Percentiles rank a stretch among this genome's conserved stretches.
These are phyloP conservation scores for Porites evermanni DNA, from an alignment of 92 coral and sea anemone genomes.

Conservation along the genomic window DNA sequence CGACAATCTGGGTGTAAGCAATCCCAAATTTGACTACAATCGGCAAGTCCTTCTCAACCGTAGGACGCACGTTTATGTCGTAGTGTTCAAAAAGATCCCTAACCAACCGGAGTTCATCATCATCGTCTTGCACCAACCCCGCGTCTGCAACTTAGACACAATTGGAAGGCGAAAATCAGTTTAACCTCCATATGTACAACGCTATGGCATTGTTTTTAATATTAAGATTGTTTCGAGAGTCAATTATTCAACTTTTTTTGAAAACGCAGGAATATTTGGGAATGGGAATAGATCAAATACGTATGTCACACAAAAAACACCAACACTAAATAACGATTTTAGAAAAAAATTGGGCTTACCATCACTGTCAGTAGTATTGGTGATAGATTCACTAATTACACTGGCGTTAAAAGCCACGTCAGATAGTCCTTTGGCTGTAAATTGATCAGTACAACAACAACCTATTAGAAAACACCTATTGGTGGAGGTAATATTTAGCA, in stretches of 20 bases:
- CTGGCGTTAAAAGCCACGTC: not conserved
- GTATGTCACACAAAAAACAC: not conserved
- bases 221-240: too few relatives aligned
- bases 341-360: slow-evolving; percentile 7
- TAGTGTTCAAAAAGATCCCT: slow-evolving; percentile 66
- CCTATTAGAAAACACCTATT: not conserved
- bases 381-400: not conserved
- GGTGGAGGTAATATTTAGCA: too few relatives aligned
- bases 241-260: too few relatives aligned
- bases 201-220: too few relatives aligned
- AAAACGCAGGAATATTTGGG: too few relatives aligned
- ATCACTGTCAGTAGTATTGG: not conserved
- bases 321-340: too few relatives aligned
- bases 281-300: too few relatives aligned
- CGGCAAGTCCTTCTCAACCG: slow-evolving; percentile 72
- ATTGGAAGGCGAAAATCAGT: too few relatives aligned
- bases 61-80: slow-evolving; percentile 80
- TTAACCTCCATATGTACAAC: too few relatives aligned
- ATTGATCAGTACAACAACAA: not conserved
- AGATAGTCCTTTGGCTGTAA: not conserved
- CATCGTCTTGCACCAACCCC: slow-evolving; percentile 40
- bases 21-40: slow-evolving; percentile 88
- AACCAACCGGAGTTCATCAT: slow-evolving; percentile 77
- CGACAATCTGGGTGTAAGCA: slow-evolving; percentile 90
- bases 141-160: too few relatives aligned